Conservation (phyloP, 2,797 vertebrate genomes). For the Melopsittacus undulatus region DNA sequence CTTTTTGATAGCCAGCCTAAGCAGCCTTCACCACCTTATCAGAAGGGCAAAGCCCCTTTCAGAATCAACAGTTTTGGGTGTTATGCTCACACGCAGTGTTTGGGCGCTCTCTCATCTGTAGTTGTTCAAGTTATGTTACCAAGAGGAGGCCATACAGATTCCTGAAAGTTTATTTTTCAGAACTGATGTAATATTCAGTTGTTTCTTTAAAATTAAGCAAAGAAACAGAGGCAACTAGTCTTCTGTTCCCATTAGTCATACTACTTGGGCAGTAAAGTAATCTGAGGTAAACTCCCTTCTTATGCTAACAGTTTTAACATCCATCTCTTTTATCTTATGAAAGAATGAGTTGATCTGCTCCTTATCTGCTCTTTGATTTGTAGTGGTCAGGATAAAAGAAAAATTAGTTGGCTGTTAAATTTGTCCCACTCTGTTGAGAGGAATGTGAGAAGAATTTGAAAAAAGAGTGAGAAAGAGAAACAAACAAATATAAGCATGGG, state of each 20-base stretch:
- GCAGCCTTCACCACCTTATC: background rate
- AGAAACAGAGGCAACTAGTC: background rate
- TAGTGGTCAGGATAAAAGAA: background rate
- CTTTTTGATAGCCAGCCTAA: rapidly evolving
- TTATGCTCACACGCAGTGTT: background rate
- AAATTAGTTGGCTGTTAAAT: background rate
- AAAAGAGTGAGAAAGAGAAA: background rate
- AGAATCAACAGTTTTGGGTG: background rate
- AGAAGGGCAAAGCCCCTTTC: background rate
- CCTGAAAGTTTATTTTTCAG: background rate
- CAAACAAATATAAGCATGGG: background rate
- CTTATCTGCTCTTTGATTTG: rapidly evolving
- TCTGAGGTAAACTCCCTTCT: background rate
- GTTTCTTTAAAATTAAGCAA: background rate
- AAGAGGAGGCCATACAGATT: background rate
- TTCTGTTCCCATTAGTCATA: background rate
- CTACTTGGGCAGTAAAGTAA: background rate
- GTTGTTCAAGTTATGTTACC: background rate
- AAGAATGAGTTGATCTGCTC: background rate
- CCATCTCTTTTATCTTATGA: background rate
- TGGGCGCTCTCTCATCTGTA: background rate
- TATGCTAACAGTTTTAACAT: background rate
- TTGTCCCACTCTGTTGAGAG: background rate
- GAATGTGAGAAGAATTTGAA: background rate
- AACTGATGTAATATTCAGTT: background rate